Base-by-base conservation (phyloP, 2,888 invertebrate species). In the Drosophila cracens region DNA sequence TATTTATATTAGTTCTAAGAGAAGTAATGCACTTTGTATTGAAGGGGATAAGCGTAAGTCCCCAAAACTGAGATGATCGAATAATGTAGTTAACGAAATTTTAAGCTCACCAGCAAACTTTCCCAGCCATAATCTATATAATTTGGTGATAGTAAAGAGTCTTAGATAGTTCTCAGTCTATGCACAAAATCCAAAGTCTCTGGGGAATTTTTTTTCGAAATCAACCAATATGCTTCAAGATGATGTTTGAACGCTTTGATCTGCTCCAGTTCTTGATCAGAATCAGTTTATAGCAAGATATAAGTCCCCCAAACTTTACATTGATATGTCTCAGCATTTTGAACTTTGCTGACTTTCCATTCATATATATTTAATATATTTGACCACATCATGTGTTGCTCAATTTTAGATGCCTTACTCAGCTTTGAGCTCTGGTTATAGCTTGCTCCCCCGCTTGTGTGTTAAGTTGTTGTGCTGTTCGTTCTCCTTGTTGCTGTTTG, bases 401-500 rank as follows among this genome's bases (percentile, higher is more conserved):
- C 53, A 78, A 62, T 65, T 73, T 78, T 33, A 21, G 52, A 74
- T 69, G 54, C 58, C 60, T 66, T 46, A 66, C 62, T 63, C 52
- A 51, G 63, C 40, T 53, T 65, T 52, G n/a, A 27, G 40, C 29
- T 51, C 13, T 29, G n/a, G 29, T 27, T 21, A 16, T 13, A 36
- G 43, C 29, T 40, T 52, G 52, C 65, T 48, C 82, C 74, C 72
- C 75, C 52, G 56, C 49, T 11, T 71, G 52, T 43, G 38, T 46
- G 60, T 56, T 31, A 33, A 38, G 46, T 54, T 56, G 49, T 54
- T 56, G 57, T 49, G 69, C 51, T 58, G 71, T 27, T 68, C 46
- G 54, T 54, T 67, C 68, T 21, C 74, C 70, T 76, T 74, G 58
- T 68, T 64, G 76, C 71, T 65, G 25, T 43, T 43, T 43, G n/a